Evolutionary conservation across 92 coral and sea anemone species (phyloP).

Genomic region (Heteractis magnifica): DNA sequence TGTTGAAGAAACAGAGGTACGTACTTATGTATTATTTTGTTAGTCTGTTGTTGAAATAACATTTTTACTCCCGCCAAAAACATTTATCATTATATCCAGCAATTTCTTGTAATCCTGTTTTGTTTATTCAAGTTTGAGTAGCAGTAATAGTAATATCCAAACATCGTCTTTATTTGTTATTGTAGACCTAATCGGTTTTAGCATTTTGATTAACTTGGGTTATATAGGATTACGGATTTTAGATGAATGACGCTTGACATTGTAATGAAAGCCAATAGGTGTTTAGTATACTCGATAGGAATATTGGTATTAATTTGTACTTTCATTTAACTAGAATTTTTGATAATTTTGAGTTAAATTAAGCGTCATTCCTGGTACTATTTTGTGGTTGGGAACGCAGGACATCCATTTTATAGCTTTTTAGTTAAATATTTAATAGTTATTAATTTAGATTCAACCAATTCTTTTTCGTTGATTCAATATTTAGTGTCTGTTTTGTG

Average conservation of each 20-base stretch:
- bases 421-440: too few species aligned
- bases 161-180: neutral
- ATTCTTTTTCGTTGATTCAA: too few species aligned
- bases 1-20: conserved; percentile 77
- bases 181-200: neutral
- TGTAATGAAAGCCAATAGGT: neutral
- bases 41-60: neutral
- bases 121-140: neutral
- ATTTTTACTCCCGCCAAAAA: neutral
- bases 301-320: too few species aligned
- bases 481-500: too few species aligned
- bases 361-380: too few species aligned
- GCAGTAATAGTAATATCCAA: neutral
- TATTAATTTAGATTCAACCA: too few species aligned
- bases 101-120: neutral
- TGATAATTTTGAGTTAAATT: too few species aligned
- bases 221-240: neutral
- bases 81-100: too few species aligned
- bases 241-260: neutral
- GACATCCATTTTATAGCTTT: too few species aligned
- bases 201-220: neutral
- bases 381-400: too few species aligned
- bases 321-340: too few species aligned
- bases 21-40: neutral
- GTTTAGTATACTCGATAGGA: neutral